Conservation (phyloP, 2,113 vertebrate species). For the Toxotes jaculatrix region DNA sequence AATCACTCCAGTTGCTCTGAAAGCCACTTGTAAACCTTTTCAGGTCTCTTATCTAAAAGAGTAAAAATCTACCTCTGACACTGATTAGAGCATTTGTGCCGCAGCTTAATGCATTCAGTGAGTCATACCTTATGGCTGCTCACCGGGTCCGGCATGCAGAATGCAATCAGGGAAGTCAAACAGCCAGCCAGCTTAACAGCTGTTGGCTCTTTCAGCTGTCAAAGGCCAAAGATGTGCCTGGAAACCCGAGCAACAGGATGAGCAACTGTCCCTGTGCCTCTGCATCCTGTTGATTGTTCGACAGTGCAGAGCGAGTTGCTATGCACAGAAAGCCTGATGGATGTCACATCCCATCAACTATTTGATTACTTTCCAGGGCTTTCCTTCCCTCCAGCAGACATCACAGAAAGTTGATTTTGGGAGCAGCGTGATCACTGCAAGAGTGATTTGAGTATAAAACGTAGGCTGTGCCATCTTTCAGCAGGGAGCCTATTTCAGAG, state of each 20-base stretch:
- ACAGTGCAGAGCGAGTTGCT: background rate
- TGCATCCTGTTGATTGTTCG: background rate
- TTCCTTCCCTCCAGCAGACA: slow-evolving; percentile 52
- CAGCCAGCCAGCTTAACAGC: slow-evolving; percentile 16
- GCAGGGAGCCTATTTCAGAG: slow-evolving; percentile 30
- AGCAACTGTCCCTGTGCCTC: background rate
- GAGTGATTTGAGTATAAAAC: slow-evolving; percentile 2
- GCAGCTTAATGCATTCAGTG: slow-evolving; percentile 9
- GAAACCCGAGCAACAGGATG: slow-evolving; percentile 15
- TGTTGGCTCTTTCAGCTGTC: slow-evolving; percentile 23
- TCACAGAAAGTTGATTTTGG: slow-evolving; percentile 49
- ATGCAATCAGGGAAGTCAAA: slow-evolving; percentile 21
- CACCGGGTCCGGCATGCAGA: background rate
- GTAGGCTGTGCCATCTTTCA: background rate
- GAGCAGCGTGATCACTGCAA: background rate
- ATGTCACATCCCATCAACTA: slow-evolving; percentile 16
- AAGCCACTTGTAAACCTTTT: slow-evolving; percentile 52
- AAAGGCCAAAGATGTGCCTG: slow-evolving; percentile 34
- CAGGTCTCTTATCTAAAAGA: slow-evolving; percentile 44
- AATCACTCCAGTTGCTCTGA: slow-evolving; percentile 5
- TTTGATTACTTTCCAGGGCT: slow-evolving; percentile 33
- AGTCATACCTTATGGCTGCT: slow-evolving; percentile 33
- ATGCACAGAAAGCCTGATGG: background rate
- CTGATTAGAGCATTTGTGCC: slow-evolving; percentile 45
- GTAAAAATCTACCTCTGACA: slow-evolving; percentile 7